Evolutionary conservation across 1,140 invertebrate genomes (phyloP), one percentile per base, ranked within the genome.

Genomic region (Trichonephila clavata): DNA sequence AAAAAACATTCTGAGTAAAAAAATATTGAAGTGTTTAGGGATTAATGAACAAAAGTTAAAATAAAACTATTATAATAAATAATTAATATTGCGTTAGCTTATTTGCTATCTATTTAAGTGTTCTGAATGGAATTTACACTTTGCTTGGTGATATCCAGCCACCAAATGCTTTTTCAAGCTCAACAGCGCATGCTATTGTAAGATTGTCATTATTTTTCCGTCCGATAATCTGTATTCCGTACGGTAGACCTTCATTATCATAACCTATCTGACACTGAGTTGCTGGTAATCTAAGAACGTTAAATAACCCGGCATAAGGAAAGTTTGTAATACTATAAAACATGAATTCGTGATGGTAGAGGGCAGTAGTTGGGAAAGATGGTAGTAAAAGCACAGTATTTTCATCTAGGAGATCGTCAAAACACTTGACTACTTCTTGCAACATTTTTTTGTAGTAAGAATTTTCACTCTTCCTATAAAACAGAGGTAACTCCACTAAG

Each of bases 301-400:
- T 96, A 86, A 96, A 96, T 14, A 95, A 21, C 13, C 50, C 61
- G 1, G 98, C 98, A 95, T 99, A 98, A 10, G 97, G 96, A 96
- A 98, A 98, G 96, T 99, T 60, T 95, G 96, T 94, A 98, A 96
- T 27, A n/a, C n/a, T n/a, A n/a, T n/a, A n/a, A n/a, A n/a, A n/a
- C n/a, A n/a, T n/a, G n/a, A 97, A 96, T 81, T 97, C 97, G 95
- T 97, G 97, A 96, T 99, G 98, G 95, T 98, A 98, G 8, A 97
- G 97, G 0, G 98, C 98, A 43, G 97, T 96, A 39, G 96, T 96
- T 1, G 98, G 98, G 93, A 97, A 97, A 3, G 97, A 97, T 1
- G 94, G 93, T 7, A 65, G n/a, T 21, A 94, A 68, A 2, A 99
- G 96, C 10, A 99, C 97, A 0, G 98, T 98, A 95, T 98, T 96